Evolutionary conservation across 2,797 vertebrate genomes (phyloP), one percentile per base, ranked within the genome.

Genomic region (Fringilla coelebs): DNA sequence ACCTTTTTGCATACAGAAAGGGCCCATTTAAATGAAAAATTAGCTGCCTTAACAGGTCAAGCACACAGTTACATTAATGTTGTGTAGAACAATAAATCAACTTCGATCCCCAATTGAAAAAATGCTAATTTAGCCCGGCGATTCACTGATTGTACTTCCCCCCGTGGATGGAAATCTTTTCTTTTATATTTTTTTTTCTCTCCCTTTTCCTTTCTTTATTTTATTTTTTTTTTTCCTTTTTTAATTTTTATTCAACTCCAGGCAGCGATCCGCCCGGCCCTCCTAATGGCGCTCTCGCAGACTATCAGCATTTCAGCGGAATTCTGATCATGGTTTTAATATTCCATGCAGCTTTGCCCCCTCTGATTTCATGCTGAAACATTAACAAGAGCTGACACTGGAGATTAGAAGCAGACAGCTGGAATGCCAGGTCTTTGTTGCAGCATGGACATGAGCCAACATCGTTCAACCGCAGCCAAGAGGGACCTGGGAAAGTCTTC

Each of bases 371-470:
- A 98, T 98, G 98, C 98, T 98, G 98, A 98, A 98, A 98, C 98
- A 98, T 99, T 99, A 99, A 99, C 99, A 98, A 98, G 98, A 98
- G 98, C 99, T 99, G 99, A 99, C 99, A 99, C 98, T 98, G 97
- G 98, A 99, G 99, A 99, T 99, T 99, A 99, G 98, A 98, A 98
- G 98, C 99, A 99, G 99, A 99, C 99, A 99, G 99, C 98, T 99
- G 99, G 99, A 99, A 99, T 99, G 99, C 98, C 96, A 98, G 98
- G 98, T 98, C 99, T 99, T 99, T 99, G 99, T 98, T 99, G 98
- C 98, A 98, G 98, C 97, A 98, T 99, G 99, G 99, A 99, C 98
- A 97, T 97, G 97, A 98, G 99, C 99, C 99, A 99, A 99, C 98
- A 98, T 97, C 98, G 98, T 98, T 98, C 97, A 98, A 98, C 98